phyloP scores from a whole-genome alignment of 2,113 vertebrate genomes.

The Chitala chitala region DNA sequence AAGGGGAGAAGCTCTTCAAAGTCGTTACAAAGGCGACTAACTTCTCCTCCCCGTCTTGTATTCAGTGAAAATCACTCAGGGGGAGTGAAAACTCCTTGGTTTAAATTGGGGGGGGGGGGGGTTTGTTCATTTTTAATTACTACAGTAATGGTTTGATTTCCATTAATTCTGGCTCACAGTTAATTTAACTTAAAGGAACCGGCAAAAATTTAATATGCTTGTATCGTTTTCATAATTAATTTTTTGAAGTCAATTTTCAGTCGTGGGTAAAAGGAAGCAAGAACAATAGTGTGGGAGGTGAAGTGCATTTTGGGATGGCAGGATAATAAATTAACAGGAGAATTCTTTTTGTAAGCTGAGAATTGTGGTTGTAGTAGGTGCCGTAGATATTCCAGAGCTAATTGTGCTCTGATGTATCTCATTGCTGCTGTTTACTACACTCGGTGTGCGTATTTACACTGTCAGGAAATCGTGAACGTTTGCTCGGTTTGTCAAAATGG shows the following conservation, averaged over 20 bases:
- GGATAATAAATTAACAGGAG: slow-evolving; percentile 54
- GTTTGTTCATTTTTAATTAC: background rate
- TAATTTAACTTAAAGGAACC: slow-evolving; percentile 45
- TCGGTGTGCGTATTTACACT: slow-evolving; percentile 2
- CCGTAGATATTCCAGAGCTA: background rate
- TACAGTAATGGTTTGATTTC: background rate
- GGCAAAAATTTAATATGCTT: slow-evolving; percentile 49
- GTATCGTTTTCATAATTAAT: slow-evolving; percentile 59
- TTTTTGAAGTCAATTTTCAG: slow-evolving; percentile 38
- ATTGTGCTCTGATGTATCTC: background rate
- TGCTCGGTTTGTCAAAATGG: background rate
- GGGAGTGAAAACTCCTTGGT: too few relatives aligned
- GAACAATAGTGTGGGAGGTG: slow-evolving; percentile 36
- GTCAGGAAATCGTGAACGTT: background rate
- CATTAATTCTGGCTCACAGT: slow-evolving; percentile 23
- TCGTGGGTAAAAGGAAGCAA: slow-evolving; percentile 35
- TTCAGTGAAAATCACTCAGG: too few relatives aligned
- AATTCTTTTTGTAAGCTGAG: slow-evolving; percentile 53
- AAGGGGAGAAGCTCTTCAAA: slow-evolving; percentile 35
- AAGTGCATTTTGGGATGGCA: slow-evolving; percentile 49
- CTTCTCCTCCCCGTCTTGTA: background rate
- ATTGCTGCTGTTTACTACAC: too few relatives aligned
- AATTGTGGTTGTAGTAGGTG: slow-evolving; percentile 32
- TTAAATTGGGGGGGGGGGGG: background rate
- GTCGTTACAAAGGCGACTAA: slow-evolving; percentile 51